A percentile compares a stretch with the other conserved stretches of the same genome.
Evolutionary conservation across 2,888 invertebrate genomes (phyloP).

Genomic region (Lithodes maja): DNA sequence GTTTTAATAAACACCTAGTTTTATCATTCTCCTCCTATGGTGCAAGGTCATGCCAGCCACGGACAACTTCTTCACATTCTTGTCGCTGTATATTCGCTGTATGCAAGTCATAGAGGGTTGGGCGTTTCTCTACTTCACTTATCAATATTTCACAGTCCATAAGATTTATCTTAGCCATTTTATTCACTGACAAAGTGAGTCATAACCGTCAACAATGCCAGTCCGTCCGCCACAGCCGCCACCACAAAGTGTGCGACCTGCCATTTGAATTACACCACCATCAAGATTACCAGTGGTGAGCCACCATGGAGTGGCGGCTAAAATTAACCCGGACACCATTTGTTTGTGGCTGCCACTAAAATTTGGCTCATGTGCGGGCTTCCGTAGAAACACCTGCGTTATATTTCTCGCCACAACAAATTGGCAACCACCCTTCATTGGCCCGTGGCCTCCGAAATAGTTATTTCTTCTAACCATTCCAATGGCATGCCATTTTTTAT

Average conservation of each 20-base stretch:
- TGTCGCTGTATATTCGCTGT: conserved; percentile 12
- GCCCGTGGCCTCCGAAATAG: too few relatives aligned
- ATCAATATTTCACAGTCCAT: conserved; percentile 6
- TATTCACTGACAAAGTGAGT: neutral
- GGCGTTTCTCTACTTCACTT: conserved; percentile 1
- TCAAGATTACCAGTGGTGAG: neutral
- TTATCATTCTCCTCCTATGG: neutral
- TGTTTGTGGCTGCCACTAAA: neutral
- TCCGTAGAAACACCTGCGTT: neutral
- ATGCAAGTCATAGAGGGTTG: neutral
- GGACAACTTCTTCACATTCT: conserved; percentile 24
- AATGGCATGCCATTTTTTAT: too few relatives aligned
- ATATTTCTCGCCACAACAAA: neutral
- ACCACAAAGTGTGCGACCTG: neutral
- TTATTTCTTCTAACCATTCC: too few relatives aligned
- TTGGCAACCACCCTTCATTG: neutral
- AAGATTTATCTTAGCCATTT: conserved; percentile 4
- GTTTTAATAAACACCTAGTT: neutral
- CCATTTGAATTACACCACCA: neutral
- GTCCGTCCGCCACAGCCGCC: conserved; percentile 13
- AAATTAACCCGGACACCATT: neutral
- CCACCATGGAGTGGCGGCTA: neutral
- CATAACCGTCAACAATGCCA: neutral
- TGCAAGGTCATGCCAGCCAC: conserved; percentile 12
- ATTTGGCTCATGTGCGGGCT: neutral